These are phyloP conservation scores for Squalus acanthias DNA, from an alignment of 2,797 vertebrate species.

Conservation along the genomic window DNA sequence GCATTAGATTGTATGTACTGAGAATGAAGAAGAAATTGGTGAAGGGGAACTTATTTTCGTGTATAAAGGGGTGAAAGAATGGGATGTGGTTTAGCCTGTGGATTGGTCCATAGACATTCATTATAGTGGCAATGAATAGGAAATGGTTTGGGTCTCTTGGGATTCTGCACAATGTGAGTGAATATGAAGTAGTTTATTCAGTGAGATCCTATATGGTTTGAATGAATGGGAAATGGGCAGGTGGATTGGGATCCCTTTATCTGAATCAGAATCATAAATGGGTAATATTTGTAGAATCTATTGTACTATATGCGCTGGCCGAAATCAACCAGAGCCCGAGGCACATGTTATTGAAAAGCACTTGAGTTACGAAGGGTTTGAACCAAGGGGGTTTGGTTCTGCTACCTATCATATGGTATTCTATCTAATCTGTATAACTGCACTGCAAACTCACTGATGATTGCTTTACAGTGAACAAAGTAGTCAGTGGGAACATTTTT, in stretches of 20 bases:
- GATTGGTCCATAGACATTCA: not conserved
- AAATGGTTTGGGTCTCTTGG: not conserved
- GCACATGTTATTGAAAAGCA: not conserved
- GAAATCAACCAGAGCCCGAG: not conserved
- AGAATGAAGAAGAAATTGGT: not conserved
- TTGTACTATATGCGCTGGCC: not conserved
- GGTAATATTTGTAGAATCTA: not conserved
- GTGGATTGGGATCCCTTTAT: not conserved
- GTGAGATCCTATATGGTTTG: not conserved
- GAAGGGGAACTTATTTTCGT: not conserved
- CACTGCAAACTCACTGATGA: not conserved
- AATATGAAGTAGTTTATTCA: not conserved
- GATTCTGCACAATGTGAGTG: not conserved
- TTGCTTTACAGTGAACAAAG: not conserved
- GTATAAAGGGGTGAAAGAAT: not conserved
- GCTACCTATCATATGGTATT: not conserved
- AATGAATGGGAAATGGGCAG: not conserved
- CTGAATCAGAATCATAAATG: not conserved
- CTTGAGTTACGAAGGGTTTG: not conserved
- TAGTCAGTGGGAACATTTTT: not conserved
- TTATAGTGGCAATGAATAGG: not conserved
- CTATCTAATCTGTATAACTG: not conserved
- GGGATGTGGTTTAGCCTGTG: not conserved
- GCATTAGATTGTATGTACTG: not conserved
- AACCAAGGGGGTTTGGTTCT: not conserved